These are phyloP conservation scores for Macrosiphum euphorbiae DNA, from an alignment of 2,888 invertebrate species.

Conservation along the genomic window DNA sequence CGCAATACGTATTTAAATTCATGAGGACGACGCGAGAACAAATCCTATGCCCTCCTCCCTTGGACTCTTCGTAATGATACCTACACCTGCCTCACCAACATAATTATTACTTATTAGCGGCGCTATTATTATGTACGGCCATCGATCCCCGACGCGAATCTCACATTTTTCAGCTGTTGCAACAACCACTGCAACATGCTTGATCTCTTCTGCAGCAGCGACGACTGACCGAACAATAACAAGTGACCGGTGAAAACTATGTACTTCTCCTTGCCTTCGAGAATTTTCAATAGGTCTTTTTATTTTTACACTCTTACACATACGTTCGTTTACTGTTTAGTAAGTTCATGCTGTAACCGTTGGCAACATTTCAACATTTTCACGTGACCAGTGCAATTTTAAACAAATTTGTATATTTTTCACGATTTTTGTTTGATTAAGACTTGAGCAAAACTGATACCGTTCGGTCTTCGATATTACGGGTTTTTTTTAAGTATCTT, in stretches of 20 bases:
- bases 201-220: neutral
- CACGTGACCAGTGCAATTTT: neutral
- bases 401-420: neutral
- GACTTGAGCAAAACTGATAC: neutral
- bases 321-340: neutral
- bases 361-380: conserved; percentile 11
- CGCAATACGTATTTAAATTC: neutral
- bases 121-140: neutral
- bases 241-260: neutral
- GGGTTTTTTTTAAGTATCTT: neutral
- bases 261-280: neutral
- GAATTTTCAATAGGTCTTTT: neutral
- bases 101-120: neutral
- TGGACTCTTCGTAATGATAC: neutral
- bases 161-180: neutral
- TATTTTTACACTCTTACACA: conserved; percentile 10
- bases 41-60: neutral
- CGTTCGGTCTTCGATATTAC: neutral
- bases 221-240: neutral
- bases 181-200: neutral
- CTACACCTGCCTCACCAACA: neutral
- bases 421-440: neutral
- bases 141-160: neutral
- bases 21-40: neutral
- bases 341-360: neutral